Evolutionary conservation across 2,888 invertebrate species (phyloP).

Genomic region (Parelbella ahira): DNA sequence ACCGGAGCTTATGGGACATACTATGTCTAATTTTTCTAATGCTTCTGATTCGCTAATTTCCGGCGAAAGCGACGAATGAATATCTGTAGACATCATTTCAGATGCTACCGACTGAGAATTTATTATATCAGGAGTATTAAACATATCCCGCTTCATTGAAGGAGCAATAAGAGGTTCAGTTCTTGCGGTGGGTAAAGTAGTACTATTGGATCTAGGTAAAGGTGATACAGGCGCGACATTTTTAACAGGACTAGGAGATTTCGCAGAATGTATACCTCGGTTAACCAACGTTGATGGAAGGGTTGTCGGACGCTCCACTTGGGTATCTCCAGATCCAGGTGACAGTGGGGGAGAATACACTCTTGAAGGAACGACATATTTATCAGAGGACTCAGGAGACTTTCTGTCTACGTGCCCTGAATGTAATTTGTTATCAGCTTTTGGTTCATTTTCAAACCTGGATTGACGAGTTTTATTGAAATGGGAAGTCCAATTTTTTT

Average conservation of each 20-base stretch:
- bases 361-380: constrained; percentile 65
- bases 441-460: constrained; percentile 57
- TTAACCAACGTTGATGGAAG: constrained; percentile 62
- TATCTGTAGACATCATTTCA: constrained; percentile 45
- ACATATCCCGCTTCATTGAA: constrained; percentile 46
- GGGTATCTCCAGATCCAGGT: constrained; percentile 81
- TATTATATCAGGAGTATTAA: constrained; percentile 46
- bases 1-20: constrained; percentile 26
- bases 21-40: constrained; percentile 27
- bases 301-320: constrained; percentile 62
- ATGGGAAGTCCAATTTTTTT: constrained; percentile 95
- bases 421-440: constrained; percentile 56
- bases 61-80: constrained; percentile 47
- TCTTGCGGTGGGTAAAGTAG: constrained; percentile 46
- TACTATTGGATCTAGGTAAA: constrained; percentile 47
- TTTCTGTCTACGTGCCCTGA: constrained; percentile 60
- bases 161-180: constrained; percentile 49
- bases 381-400: constrained; percentile 60
- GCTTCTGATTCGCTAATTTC: constrained; percentile 37
- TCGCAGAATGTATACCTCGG: constrained; percentile 56
- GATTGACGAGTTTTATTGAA: constrained; percentile 88
- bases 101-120: constrained; percentile 37
- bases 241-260: constrained; percentile 72
- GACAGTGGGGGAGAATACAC: constrained; percentile 77
- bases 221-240: constrained; percentile 52